These are phyloP conservation scores for Coregonus clupeaformis DNA, from an alignment of 2,113 vertebrate genomes.

Conservation along the genomic window DNA sequence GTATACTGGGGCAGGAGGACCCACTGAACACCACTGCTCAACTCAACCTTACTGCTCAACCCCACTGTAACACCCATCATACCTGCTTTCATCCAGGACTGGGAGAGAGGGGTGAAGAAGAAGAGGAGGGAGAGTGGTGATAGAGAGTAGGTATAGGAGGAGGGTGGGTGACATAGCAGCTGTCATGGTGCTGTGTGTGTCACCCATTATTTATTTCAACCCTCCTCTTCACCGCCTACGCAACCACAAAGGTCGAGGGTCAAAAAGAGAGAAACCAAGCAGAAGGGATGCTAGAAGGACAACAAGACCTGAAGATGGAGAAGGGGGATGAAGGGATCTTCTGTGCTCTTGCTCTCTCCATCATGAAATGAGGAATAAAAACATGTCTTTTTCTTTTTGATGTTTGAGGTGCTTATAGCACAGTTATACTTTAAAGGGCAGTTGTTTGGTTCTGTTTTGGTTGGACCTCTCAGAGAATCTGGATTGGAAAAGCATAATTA, in stretches of 20 bases:
- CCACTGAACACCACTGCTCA: constrained; percentile 18
- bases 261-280: not conserved
- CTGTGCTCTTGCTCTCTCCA: not conserved
- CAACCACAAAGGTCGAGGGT: constrained; percentile 16
- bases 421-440: not conserved
- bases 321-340: constrained; percentile 5
- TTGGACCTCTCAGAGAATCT: constrained; percentile 42
- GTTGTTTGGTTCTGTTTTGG: constrained; percentile 27
- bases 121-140: not conserved
- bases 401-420: not conserved
- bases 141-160: not conserved
- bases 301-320: not conserved
- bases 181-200: not conserved
- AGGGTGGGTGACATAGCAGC: not conserved
- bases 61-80: constrained; percentile 23
- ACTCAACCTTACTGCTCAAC: constrained; percentile 4
- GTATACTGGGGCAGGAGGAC: not conserved
- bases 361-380: not conserved
- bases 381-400: not conserved
- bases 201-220: constrained; percentile 19
- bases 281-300: constrained; percentile 4
- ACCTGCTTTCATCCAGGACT: constrained; percentile 28
- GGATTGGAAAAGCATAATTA: constrained; percentile 33
- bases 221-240: constrained; percentile 1
- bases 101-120: constrained; percentile 9